Conservation (phyloP, 2,797 vertebrate genomes). For the Cryptoprocta ferox region DNA sequence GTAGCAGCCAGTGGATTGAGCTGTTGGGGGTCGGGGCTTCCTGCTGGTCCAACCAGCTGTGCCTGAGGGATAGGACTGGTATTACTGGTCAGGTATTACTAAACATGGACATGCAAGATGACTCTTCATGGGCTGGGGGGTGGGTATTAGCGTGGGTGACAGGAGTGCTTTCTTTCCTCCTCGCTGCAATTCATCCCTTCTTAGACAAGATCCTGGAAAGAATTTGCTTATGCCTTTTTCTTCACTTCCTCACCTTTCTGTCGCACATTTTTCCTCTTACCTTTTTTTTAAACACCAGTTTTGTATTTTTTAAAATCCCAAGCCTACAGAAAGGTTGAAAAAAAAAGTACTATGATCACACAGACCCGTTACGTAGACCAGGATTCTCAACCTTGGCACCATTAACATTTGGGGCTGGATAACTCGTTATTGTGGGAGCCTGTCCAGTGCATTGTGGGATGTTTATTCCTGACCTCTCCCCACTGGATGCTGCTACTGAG, state of each 20-base stretch:
- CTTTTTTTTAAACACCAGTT: background rate
- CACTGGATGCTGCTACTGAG: background rate
- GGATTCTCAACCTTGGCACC: background rate
- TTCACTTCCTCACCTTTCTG: background rate
- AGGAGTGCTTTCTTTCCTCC: background rate
- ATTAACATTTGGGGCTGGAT: background rate
- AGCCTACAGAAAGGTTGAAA: background rate
- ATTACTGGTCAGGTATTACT: background rate
- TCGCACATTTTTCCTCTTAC: background rate
- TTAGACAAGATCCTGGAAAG: background rate
- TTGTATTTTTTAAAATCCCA: background rate
- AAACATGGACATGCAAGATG: background rate
- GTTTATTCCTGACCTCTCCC: background rate
- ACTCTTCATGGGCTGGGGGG: background rate
- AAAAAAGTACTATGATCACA: background rate
- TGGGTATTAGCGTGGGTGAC: fast-evolving
- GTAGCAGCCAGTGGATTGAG: background rate
- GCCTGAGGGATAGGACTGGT: background rate
- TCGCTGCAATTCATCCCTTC: background rate
- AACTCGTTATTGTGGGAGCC: background rate
- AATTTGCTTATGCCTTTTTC: background rate
- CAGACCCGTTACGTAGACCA: background rate
- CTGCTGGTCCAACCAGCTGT: fast-evolving
- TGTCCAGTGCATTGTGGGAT: background rate
- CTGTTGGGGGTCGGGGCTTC: background rate